Evolutionary conservation across 2,113 vertebrate genomes (phyloP), one percentile per base, ranked within the genome.

Genomic region (Sander lucioperca): DNA sequence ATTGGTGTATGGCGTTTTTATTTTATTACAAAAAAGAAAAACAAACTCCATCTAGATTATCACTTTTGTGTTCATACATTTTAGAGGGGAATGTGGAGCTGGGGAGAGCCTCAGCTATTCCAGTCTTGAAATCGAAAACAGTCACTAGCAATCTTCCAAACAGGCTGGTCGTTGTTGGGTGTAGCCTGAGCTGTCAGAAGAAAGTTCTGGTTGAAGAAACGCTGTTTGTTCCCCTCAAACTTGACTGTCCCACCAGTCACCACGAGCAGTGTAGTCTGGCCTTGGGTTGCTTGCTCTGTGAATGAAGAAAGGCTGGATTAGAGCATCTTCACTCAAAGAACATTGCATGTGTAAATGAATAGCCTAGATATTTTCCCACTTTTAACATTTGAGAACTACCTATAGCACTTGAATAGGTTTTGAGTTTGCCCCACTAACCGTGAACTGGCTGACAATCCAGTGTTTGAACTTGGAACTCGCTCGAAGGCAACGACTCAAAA

Each of bases 121-220:
- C 97, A 98, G 91, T 99, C 97, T 81, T 99, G 98, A 84, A 99
- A 99, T 63, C 98, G 96, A 93, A 99, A 99, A 93, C 97, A 99
- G 90, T 99, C 97, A 66, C 98, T 99, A 5, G 97, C 97, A 5
- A 99, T 99, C 93, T 98, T 99, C 97, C 98, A 99, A 62, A 99
- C 97, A 1, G 95, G 95, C 87, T 95, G 95, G 0, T 97, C 97
- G 64, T 96, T 99, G 92, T 94, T 96, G 0, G 97, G 93, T 0
- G 97, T 96, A 10, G 97, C 96, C 77, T 99, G 97, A 1, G 98
- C 97, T 0, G 97, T 98, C 77, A 99, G 88, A 69, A 99, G 92
- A 92, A 99, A 98, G 84, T 97, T 99, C 94, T 99, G 98, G 88
- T 97, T 99, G 94, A 99, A 99, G 94, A 96, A 97, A 59, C 96